phyloP scores from a whole-genome alignment of 2,113 vertebrate species.

The Candoia aspera region DNA sequence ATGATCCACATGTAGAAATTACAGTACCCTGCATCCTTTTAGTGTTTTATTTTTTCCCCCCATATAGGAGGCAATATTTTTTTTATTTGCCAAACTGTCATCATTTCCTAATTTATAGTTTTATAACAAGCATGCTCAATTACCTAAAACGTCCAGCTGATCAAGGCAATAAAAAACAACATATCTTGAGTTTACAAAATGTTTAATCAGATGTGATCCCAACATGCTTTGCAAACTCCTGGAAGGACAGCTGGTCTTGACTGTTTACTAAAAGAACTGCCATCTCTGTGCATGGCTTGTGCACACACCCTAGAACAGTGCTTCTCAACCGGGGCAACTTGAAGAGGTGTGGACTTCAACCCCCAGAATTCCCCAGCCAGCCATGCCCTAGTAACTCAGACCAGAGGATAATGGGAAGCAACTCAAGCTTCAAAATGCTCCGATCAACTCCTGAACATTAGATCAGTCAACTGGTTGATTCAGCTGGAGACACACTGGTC shows the following conservation, averaged over 20 bases:
- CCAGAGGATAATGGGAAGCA: slow-evolving; percentile 13
- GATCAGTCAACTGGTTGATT: background rate
- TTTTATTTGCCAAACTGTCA: slow-evolving; percentile 14
- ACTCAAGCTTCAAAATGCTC: accelerated
- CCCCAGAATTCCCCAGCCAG: too few relatives aligned
- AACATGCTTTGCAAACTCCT: background rate
- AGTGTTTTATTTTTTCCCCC: slow-evolving; percentile 5
- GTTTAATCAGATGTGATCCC: background rate
- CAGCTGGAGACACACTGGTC: background rate
- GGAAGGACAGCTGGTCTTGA: slow-evolving; percentile 9
- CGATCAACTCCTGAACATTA: too few relatives aligned
- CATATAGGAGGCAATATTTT: background rate
- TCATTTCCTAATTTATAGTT: slow-evolving; percentile 29
- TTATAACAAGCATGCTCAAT: slow-evolving; percentile 26
- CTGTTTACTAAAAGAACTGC: slow-evolving; percentile 24
- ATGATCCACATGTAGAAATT: background rate
- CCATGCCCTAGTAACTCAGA: background rate
- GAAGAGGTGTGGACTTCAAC: too few relatives aligned
- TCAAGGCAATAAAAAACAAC: slow-evolving; percentile 10
- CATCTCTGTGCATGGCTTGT: slow-evolving; percentile 18
- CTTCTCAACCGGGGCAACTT: too few relatives aligned
- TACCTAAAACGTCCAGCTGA: slow-evolving; percentile 1
- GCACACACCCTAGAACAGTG: background rate
- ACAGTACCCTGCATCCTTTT: background rate
- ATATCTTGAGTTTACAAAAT: too few relatives aligned